These are phyloP conservation scores for Blennius ocellaris DNA, from an alignment of 2,113 vertebrate genomes.

Conservation along the genomic window DNA sequence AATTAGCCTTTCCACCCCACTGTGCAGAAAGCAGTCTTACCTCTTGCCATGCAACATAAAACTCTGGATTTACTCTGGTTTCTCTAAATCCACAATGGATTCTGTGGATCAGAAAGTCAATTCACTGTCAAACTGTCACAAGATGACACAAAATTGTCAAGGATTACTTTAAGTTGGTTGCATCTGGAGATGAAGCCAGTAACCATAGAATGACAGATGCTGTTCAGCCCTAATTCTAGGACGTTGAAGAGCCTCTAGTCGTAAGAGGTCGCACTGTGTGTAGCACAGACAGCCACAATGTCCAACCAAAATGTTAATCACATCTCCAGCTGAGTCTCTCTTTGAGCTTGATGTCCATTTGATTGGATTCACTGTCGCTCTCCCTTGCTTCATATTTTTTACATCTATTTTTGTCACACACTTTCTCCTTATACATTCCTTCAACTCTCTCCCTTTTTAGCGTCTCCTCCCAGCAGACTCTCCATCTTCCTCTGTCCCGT, in stretches of 20 bases:
- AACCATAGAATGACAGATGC: background rate
- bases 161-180: conserved; percentile 6
- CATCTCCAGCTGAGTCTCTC: conserved; percentile 56
- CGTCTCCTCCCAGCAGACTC: conserved; percentile 30
- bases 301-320: conserved; percentile 39
- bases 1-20: conserved; percentile 35
- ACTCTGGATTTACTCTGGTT: conserved; percentile 31
- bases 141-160: conserved; percentile 12
- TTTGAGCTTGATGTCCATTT: conserved; percentile 45
- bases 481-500: conserved; percentile 30
- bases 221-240: conserved; percentile 6
- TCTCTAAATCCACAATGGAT: conserved; percentile 20
- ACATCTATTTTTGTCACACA: conserved; percentile 20
- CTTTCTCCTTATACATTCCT: conserved; percentile 8
- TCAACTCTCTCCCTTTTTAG: conserved; percentile 3
- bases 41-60: conserved; percentile 23
- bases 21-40: conserved; percentile 10
- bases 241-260: conserved; percentile 7
- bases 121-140: conserved; percentile 14
- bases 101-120: conserved; percentile 13
- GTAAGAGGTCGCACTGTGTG: conserved; percentile 13
- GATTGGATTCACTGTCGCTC: conserved; percentile 34
- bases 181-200: background rate
- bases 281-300: conserved; percentile 5
- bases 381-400: conserved; percentile 1